Percentiles rank a stretch among this genome's conserved stretches.
Conservation (phyloP, 2,888 invertebrate genomes). For the Bellardia bayeri region DNA sequence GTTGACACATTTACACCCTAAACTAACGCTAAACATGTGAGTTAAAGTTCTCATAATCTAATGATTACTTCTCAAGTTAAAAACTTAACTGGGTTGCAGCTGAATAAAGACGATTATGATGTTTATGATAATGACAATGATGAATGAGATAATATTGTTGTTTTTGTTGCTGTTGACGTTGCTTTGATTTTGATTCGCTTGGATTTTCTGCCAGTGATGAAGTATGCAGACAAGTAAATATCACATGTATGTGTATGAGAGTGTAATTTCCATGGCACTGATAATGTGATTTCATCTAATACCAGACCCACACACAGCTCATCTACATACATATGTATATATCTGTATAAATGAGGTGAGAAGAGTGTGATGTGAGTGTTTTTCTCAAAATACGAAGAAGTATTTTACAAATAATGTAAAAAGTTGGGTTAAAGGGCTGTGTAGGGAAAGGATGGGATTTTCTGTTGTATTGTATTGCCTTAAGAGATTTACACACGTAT, state of each 20-base stretch:
- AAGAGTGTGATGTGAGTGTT: no score
- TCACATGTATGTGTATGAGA: neutral
- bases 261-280: slow-evolving; percentile 26
- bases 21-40: no score
- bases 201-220: slow-evolving; percentile 20
- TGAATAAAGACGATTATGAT: neutral
- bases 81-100: slow-evolving; percentile 13
- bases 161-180: slow-evolving; percentile 41
- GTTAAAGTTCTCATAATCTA: no score
- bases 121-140: slow-evolving; percentile 19
- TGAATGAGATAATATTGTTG: slow-evolving; percentile 46
- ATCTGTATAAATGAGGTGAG: no score
- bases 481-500: neutral
- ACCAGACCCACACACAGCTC: slow-evolving; percentile 35
- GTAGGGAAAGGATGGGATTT: no score
- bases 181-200: slow-evolving; percentile 41
- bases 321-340: neutral
- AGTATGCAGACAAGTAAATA: slow-evolving; percentile 12
- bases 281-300: slow-evolving; percentile 46
- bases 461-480: no score
- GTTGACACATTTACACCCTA: no score
- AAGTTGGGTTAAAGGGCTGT: no score
- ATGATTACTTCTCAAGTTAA: no score
- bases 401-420: no score
- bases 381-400: no score